Evolutionary conservation across 2,113 vertebrate genomes (phyloP).

Genomic region (Osmerus eperlanus): DNA sequence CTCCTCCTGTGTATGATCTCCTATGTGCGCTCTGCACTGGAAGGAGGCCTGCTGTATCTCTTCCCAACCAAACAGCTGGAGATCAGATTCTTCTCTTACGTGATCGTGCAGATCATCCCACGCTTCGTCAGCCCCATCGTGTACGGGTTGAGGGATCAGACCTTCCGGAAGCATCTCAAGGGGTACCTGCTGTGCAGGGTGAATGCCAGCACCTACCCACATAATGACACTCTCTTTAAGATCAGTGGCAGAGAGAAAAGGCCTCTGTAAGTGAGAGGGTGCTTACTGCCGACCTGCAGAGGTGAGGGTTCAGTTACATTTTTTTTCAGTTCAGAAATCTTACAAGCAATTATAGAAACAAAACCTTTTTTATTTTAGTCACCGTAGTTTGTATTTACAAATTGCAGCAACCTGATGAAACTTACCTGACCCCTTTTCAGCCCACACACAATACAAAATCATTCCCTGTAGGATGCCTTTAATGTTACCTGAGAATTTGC

Average conservation of each 20-base stretch:
- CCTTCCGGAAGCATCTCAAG: conserved; percentile 52
- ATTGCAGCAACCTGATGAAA: too few species aligned
- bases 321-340: too few species aligned
- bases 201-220: background rate
- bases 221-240: background rate
- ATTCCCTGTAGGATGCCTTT: too few species aligned
- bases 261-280: background rate
- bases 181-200: conserved; percentile 35
- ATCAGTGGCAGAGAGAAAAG: background rate
- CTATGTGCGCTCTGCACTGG: conserved; percentile 38
- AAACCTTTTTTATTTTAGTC: too few species aligned
- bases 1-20: conserved; percentile 60
- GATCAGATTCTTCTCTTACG: conserved; percentile 29
- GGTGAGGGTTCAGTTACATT: too few species aligned
- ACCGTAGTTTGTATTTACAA: too few species aligned
- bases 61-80: conserved; percentile 30
- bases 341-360: too few species aligned
- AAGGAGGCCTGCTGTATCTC: conserved; percentile 5
- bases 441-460: too few species aligned
- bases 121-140: conserved; percentile 61
- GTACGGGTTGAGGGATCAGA: conserved; percentile 65
- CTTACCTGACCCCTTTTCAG: too few species aligned
- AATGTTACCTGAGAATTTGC: too few species aligned
- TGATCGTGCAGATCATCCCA: conserved; percentile 59
- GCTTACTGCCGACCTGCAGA: too few species aligned